Evolutionary conservation across 2,797 vertebrate genomes (phyloP).

Genomic region (Mus spretus): DNA sequence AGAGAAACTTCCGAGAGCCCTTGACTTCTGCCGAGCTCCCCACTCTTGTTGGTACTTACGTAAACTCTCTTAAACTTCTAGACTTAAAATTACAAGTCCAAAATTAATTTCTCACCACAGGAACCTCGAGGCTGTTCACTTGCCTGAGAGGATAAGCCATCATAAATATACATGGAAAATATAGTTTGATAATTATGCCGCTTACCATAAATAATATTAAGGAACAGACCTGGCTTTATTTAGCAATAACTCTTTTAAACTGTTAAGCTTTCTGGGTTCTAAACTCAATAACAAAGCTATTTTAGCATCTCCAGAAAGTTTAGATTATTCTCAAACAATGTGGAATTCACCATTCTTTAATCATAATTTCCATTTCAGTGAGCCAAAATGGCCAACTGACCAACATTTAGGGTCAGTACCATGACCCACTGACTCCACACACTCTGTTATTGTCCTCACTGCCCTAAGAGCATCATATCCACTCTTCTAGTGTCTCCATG

Average conservation of each 20-base stretch:
- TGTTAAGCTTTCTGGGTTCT: background rate
- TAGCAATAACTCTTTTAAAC: background rate
- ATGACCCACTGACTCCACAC: background rate
- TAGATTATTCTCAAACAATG: background rate
- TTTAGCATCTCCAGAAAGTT: background rate
- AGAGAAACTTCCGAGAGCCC: background rate
- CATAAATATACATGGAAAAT: constrained; percentile 36
- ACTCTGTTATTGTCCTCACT: background rate
- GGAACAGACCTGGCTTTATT: background rate
- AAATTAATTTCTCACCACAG: constrained; percentile 41
- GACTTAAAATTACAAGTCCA: constrained; percentile 5
- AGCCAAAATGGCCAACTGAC: background rate
- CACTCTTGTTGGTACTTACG: background rate
- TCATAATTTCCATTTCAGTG: background rate
- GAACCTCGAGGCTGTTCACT: background rate
- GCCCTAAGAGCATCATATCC: accelerated
- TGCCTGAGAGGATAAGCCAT: background rate
- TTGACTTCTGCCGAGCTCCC: background rate
- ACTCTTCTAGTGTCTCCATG: background rate
- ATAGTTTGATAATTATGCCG: background rate
- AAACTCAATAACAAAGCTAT: background rate
- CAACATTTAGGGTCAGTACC: background rate
- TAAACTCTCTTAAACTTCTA: constrained; percentile 1
- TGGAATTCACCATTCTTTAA: background rate
- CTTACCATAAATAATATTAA: background rate